A percentile compares a stretch with the other conserved stretches of the same genome.
Conservation (phyloP, 2,797 vertebrate genomes). For the Chaenodraco wilsoni region DNA sequence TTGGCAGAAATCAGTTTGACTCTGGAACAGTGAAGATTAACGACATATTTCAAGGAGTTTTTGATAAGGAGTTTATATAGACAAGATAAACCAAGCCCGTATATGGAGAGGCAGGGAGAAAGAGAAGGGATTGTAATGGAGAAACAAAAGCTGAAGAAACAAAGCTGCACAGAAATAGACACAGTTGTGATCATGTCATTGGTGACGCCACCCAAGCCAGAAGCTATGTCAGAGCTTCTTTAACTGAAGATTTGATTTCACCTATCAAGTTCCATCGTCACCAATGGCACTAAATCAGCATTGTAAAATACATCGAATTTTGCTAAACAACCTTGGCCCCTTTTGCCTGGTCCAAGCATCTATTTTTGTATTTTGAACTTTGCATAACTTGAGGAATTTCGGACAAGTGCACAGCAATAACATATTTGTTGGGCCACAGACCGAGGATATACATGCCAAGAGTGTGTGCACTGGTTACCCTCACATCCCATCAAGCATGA, state of each 20-base stretch:
- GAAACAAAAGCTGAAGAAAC: slow-evolving; percentile 45
- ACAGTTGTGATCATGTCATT: slow-evolving; percentile 51
- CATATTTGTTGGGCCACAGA: slow-evolving; percentile 35
- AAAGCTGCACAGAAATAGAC: slow-evolving; percentile 59
- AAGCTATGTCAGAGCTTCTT: background rate
- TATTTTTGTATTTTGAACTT: slow-evolving; percentile 32
- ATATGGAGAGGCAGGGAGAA: slow-evolving; percentile 62
- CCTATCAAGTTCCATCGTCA: slow-evolving; percentile 9
- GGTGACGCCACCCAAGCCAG: slow-evolving; percentile 7
- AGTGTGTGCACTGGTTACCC: slow-evolving; percentile 39
- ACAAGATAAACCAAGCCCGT: slow-evolving; percentile 63
- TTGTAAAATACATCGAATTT: slow-evolving; percentile 1
- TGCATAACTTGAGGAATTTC: slow-evolving; percentile 19
- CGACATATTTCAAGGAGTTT: slow-evolving; percentile 31
- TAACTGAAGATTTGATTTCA: slow-evolving; percentile 1
- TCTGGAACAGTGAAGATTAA: slow-evolving; percentile 51
- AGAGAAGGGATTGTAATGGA: slow-evolving; percentile 39
- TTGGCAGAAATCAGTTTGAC: slow-evolving; percentile 33
- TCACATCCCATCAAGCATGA: slow-evolving; percentile 13
- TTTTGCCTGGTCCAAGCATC: slow-evolving; percentile 14
- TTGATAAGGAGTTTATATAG: slow-evolving; percentile 29
- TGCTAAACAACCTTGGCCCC: slow-evolving; percentile 14
- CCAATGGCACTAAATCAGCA: slow-evolving; percentile 1
- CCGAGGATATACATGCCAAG: slow-evolving; percentile 33
- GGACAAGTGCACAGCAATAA: slow-evolving; percentile 13